Evolutionary conservation across 2,888 invertebrate genomes (phyloP).

Genomic region (Erebia ligea): DNA sequence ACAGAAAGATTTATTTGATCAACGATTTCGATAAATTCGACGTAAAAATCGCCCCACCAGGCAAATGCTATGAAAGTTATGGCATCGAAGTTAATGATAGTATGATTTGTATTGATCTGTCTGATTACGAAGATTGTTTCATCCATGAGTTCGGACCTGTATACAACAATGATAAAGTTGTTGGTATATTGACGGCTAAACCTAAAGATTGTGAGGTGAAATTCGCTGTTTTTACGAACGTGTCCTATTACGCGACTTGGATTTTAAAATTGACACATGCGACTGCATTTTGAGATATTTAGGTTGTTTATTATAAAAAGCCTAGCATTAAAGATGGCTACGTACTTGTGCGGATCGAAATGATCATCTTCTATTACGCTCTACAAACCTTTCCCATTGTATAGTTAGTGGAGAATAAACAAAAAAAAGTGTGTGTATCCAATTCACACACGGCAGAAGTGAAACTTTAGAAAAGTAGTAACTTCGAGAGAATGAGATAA

Average conservation of each 20-base stretch:
- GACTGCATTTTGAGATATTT: constrained; percentile 40
- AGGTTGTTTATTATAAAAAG: constrained; percentile 9
- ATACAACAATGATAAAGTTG: constrained; percentile 57
- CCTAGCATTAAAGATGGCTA: not conserved
- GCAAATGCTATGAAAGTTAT: constrained; percentile 59
- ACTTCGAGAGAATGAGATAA: too few species aligned
- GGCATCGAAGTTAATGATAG: constrained; percentile 58
- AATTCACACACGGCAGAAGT: too few species aligned
- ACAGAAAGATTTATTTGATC: constrained; percentile 62
- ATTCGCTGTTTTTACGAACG: constrained; percentile 52
- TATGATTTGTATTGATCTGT: constrained; percentile 64
- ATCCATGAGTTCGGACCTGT: constrained; percentile 71
- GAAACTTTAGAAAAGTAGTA: too few species aligned
- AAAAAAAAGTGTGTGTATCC: too few species aligned
- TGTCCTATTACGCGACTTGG: constrained; percentile 51
- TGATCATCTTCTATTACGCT: too few species aligned
- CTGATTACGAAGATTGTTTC: constrained; percentile 65
- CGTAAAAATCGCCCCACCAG: constrained; percentile 44
- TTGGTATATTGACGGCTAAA: constrained; percentile 60
- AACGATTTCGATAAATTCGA: constrained; percentile 62
- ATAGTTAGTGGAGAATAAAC: too few species aligned
- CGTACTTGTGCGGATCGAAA: too few species aligned
- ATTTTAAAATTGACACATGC: constrained; percentile 47
- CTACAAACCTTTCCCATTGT: too few species aligned
- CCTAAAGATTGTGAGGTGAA: constrained; percentile 62